Conservation (phyloP, 2,797 vertebrate genomes). For the Propithecus deckenii region DNA sequence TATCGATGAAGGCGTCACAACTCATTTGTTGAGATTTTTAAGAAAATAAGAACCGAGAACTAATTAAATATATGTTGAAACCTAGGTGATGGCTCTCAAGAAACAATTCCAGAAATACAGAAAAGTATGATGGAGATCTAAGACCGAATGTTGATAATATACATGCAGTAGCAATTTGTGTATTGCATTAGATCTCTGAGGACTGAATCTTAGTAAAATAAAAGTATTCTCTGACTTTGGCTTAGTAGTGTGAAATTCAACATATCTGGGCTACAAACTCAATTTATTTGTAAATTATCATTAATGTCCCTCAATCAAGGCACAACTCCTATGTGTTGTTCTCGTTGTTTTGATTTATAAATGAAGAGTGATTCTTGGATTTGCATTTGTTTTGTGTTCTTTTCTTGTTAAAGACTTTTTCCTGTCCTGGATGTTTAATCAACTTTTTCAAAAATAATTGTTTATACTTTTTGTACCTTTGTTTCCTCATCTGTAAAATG, state of each 20-base stretch:
- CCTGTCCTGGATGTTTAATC: neutral
- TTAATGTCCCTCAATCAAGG: neutral
- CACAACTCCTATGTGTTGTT: neutral
- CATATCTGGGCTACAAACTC: neutral
- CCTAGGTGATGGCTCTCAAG: neutral
- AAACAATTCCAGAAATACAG: neutral
- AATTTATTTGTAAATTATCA: conserved; percentile 36
- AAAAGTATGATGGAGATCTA: neutral
- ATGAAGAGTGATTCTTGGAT: neutral
- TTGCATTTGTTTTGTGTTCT: conserved; percentile 16
- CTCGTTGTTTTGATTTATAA: conserved; percentile 17
- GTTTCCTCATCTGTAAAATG: conserved; percentile 12
- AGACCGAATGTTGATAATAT: neutral
- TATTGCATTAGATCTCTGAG: neutral
- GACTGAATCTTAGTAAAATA: neutral
- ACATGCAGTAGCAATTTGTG: neutral
- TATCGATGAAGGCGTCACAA: neutral
- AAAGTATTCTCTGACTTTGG: neutral
- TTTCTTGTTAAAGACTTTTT: neutral
- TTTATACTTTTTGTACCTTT: neutral
- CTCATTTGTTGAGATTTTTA: conserved; percentile 9
- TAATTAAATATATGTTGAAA: conserved; percentile 15
- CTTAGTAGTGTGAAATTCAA: neutral
- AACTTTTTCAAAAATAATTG: conserved; percentile 13
- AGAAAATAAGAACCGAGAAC: conserved; percentile 24